These are phyloP conservation scores for Chrysaora quinquecirrha DNA, from an alignment of 30 jellyfish, hydroid and myxozoan species.

Conservation along the genomic window DNA sequence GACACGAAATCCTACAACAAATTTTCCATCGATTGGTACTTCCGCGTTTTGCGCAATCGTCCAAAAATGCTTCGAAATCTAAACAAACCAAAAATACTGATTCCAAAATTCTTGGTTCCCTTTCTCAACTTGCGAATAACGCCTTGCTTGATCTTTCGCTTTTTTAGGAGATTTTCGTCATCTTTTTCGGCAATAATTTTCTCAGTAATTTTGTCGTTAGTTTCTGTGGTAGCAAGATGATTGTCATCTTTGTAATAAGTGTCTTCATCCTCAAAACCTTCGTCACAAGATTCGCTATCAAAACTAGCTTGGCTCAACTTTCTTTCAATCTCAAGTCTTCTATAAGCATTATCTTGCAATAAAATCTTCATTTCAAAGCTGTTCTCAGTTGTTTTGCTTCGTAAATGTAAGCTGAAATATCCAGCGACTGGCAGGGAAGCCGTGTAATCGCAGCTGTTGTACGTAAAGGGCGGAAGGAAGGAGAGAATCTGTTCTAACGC, in stretches of 20 bases:
- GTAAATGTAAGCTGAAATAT: too few species aligned
- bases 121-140: background rate
- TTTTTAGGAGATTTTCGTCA: background rate
- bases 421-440: too few species aligned
- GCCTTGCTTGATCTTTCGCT: background rate
- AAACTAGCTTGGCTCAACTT: constrained; percentile 50
- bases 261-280: background rate
- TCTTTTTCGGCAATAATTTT: background rate
- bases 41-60: background rate
- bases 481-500: too few species aligned
- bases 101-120: background rate
- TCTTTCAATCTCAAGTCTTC: constrained; percentile 28
- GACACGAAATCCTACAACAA: too few species aligned
- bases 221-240: too few species aligned
- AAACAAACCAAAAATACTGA: background rate
- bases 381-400: too few species aligned
- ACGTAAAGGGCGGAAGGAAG: too few species aligned
- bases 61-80: background rate
- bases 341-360: background rate
- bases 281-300: background rate
- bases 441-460: too few species aligned
- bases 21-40: background rate
- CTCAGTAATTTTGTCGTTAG: background rate
- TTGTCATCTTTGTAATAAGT: background rate
- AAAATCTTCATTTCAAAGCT: too few species aligned